These are phyloP conservation scores for Phaedon cochleariae DNA, from an alignment of 2,888 invertebrate species.

Conservation along the genomic window DNA sequence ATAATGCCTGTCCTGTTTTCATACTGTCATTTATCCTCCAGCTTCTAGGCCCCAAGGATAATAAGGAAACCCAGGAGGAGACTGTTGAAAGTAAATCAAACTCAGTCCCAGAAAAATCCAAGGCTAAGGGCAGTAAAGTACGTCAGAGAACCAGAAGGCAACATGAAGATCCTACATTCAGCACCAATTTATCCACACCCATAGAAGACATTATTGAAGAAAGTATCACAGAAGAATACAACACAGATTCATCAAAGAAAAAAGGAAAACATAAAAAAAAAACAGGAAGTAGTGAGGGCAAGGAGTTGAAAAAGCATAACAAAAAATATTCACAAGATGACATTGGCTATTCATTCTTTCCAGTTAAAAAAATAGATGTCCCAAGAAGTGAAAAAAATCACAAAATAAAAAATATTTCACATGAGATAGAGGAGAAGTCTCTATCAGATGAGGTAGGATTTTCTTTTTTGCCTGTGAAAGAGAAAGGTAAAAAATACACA, in stretches of 20 bases:
- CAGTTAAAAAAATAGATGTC: slow-evolving; percentile 11
- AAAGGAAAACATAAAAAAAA: slow-evolving; percentile 29
- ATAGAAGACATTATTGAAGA: slow-evolving; percentile 50
- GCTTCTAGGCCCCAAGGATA: slow-evolving; percentile 32
- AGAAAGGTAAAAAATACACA: slow-evolving; percentile 40
- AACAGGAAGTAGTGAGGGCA: slow-evolving; percentile 10
- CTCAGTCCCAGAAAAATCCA: slow-evolving; percentile 17
- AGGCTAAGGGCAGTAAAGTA: slow-evolving; percentile 30
- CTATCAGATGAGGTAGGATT: slow-evolving; percentile 35
- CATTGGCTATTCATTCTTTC: slow-evolving; percentile 39
- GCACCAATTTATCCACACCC: slow-evolving; percentile 44
- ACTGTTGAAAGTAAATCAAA: slow-evolving; percentile 14
- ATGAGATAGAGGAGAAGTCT: slow-evolving; percentile 20
- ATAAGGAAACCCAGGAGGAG: slow-evolving; percentile 21
- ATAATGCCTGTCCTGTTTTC: slow-evolving; percentile 6
- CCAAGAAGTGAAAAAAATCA: slow-evolving; percentile 13
- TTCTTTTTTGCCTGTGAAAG: slow-evolving; percentile 47
- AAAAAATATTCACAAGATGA: slow-evolving; percentile 26
- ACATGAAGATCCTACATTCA: slow-evolving; percentile 44
- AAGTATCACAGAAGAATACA: slow-evolving; percentile 37
- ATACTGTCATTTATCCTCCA: slow-evolving; percentile 23
- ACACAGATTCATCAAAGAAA: slow-evolving; percentile 24
- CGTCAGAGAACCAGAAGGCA: slow-evolving; percentile 37
- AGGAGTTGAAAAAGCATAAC: background rate
- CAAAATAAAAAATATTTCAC: slow-evolving; percentile 21